Base-by-base conservation (phyloP, 2,888 invertebrate species). In the Drosophila acutilabella region DNA sequence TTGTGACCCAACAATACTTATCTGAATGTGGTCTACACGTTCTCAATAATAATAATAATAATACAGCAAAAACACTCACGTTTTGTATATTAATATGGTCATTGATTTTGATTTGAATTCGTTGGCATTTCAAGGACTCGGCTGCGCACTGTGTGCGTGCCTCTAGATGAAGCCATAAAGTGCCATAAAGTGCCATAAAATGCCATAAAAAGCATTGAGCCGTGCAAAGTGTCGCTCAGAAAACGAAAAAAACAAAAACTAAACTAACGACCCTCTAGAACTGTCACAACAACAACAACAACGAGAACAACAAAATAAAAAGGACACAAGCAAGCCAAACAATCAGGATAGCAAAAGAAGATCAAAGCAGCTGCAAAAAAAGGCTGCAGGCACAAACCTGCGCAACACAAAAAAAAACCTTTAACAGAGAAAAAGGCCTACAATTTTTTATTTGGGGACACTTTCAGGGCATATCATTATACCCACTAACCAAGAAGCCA, bases 81-180 rank as follows among this genome's bases (percentile, higher is more conserved):
- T 74, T 71, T 71, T 69, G 51, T 71, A 69, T 74, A 74, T 81
- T 81, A 81, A 87, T 83, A 77, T 86, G 83, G 70, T 62, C 81
- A 87, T 82, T 82, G 82, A 70, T 67, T 76, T 76, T 71, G 67
- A 40, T 53, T 56, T 47, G 42, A 23, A 40, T 57, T 23, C 51
- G 56, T 40, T 16, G 8, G 2, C 16, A 14, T 10, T 54, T 11
- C 36, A 13, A 13, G 13, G 16, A 14, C 13, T 42, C 41, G 54
- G 20, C 23, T 36, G 7, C 38, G 53, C n/a, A 18, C 8, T 57
- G 60, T 36, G 58, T 53, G 66, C 58, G 53, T 64, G 56, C 14
- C 36, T 42, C 26, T 18, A 54, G 66, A 81, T 78, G 68, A 79
- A 66, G 78, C 61, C 53, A 58, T 69, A 52, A 52, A 62, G 53